Conservation (phyloP, 2,888 invertebrate genomes). For the Eueremaeus valkanovi region DNA sequence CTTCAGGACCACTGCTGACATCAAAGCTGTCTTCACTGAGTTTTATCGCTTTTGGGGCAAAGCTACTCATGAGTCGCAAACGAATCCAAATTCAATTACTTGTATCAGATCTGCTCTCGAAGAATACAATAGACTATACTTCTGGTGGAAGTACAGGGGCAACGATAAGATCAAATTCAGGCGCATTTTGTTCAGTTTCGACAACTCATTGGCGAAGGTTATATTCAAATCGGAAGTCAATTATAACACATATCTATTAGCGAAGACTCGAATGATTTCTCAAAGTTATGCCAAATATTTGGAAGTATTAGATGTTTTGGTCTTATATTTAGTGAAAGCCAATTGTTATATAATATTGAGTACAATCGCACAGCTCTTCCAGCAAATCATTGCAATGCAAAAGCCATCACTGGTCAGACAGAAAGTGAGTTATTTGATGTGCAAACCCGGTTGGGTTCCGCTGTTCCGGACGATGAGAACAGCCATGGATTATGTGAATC, state of each 20-base stretch:
- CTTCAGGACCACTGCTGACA: not conserved
- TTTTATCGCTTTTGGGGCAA: not conserved
- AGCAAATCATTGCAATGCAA: not conserved
- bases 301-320: conserved; percentile 2
- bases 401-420: not conserved
- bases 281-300: not conserved
- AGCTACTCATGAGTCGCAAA: not conserved
- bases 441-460: conserved; percentile 10
- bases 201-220: not conserved
- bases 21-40: not conserved
- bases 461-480: not conserved
- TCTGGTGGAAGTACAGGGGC: not conserved
- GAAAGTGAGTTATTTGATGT: not conserved
- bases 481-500: not conserved
- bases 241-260: not conserved
- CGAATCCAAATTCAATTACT: accelerated
- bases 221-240: not conserved
- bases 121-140: not conserved
- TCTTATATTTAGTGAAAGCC: conserved; percentile 10
- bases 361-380: not conserved
- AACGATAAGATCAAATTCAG: not conserved
- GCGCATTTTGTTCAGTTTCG: not conserved
- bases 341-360: not conserved
- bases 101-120: not conserved
- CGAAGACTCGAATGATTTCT: not conserved